These are phyloP conservation scores for Oncorhynchus kisutch DNA, from an alignment of 2,113 vertebrate genomes.

Conservation along the genomic window DNA sequence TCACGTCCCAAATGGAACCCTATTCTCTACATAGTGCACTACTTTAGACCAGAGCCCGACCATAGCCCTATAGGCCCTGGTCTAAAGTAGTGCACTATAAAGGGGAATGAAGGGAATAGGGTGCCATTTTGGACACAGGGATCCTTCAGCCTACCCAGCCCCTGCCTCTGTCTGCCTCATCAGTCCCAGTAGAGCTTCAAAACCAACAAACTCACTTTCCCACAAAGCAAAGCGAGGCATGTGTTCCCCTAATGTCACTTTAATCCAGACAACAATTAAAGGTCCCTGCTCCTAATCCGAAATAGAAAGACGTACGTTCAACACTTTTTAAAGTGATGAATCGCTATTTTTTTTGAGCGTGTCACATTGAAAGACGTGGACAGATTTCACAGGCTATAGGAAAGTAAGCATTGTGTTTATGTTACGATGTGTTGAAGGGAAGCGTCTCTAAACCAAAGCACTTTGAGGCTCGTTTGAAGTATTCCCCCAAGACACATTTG, in stretches of 20 bases:
- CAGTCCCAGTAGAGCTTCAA: constrained; percentile 54
- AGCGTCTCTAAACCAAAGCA: constrained; percentile 67
- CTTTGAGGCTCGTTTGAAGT: constrained; percentile 76
- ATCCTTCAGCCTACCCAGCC: constrained; percentile 43
- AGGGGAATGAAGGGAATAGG: too few relatives aligned
- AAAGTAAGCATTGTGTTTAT: constrained; percentile 70
- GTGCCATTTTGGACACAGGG: constrained; percentile 29
- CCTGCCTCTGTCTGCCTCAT: constrained; percentile 2
- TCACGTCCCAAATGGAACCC: constrained; percentile 27
- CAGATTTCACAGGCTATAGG: constrained; percentile 69
- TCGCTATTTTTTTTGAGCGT: constrained; percentile 66
- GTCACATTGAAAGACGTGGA: constrained; percentile 69
- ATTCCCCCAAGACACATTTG: constrained; percentile 69
- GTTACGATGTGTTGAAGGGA: constrained; percentile 65
- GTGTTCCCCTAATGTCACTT: constrained; percentile 43
- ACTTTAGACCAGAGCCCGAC: too few relatives aligned
- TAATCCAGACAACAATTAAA: constrained; percentile 64
- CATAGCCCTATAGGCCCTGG: too few relatives aligned
- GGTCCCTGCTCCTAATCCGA: constrained; percentile 63
- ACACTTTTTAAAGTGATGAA: constrained; percentile 71
- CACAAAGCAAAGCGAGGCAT: constrained; percentile 32
- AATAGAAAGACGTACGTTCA: constrained; percentile 43
- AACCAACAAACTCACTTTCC: constrained; percentile 37
- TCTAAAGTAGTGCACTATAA: too few relatives aligned
- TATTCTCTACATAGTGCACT: not conserved